phyloP scores from a whole-genome alignment of 2,888 invertebrate species.

The Blastobasis lacticolella region DNA sequence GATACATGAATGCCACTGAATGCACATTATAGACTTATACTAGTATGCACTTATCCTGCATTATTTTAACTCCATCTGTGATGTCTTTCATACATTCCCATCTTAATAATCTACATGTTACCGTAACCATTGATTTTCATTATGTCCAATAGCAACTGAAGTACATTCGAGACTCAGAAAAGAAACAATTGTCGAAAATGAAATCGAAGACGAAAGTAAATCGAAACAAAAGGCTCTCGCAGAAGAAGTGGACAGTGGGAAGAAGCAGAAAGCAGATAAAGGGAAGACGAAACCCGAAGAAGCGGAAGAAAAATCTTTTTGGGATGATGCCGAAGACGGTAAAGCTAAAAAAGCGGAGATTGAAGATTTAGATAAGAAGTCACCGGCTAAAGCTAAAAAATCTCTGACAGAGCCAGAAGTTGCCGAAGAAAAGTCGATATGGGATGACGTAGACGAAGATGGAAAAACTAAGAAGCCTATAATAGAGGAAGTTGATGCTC shows the following conservation, averaged over 20 bases:
- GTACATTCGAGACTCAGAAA: slow-evolving; percentile 64
- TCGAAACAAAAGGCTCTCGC: slow-evolving; percentile 33
- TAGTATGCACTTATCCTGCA: slow-evolving; percentile 23
- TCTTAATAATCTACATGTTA: slow-evolving; percentile 26
- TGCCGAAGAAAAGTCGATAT: slow-evolving; percentile 35
- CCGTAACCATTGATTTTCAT: slow-evolving; percentile 38
- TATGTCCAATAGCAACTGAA: slow-evolving; percentile 65
- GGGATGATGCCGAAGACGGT: slow-evolving; percentile 41
- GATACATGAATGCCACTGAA: slow-evolving; percentile 53
- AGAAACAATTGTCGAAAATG: slow-evolving; percentile 63
- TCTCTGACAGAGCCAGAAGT: slow-evolving; percentile 29
- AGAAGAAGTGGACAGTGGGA: slow-evolving; percentile 26
- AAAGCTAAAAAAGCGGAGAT: slow-evolving; percentile 33
- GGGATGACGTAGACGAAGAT: slow-evolving; percentile 29
- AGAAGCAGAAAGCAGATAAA: slow-evolving; percentile 36
- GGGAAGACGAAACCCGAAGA: slow-evolving; percentile 38
- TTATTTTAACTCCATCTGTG: slow-evolving; percentile 37
- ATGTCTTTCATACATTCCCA: slow-evolving; percentile 37
- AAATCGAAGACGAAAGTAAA: slow-evolving; percentile 55
- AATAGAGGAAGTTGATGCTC: slow-evolving; percentile 34
- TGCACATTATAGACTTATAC: slow-evolving; percentile 28
- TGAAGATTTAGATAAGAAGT: slow-evolving; percentile 28
- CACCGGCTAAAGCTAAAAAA: slow-evolving; percentile 24
- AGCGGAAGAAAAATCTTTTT: slow-evolving; percentile 41
- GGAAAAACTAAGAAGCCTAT: slow-evolving; percentile 24